Evolutionary conservation across 64 coral and sea anemone species (phyloP), one percentile per base, ranked within the genome.

Genomic region (Pocillopora verrucosa): DNA sequence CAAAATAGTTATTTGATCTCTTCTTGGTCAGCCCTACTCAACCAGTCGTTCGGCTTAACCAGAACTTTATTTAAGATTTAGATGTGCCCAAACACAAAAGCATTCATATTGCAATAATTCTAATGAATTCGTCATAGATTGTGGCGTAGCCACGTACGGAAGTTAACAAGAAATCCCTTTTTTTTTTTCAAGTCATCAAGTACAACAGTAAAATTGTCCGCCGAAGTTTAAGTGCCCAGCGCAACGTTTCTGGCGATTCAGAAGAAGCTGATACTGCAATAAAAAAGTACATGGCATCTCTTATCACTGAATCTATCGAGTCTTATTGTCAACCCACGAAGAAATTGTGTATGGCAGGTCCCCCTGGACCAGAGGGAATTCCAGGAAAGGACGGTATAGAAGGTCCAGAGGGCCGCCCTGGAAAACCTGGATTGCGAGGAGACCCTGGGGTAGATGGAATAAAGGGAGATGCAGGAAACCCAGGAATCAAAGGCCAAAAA

Each of bases 341-440:
- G 19, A 91, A 76, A 64, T 34, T 84, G 34, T 91, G 89, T 26
- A 36, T 83, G 36, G 51, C 79, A 61, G 89, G 89, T 76, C 68
- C 56, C 20, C 56, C 89, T 13, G 89, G 89, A 41, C 37, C 70
- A 51, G 72, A 62, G 63, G 84, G 84, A 19, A 67, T 67, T 20
- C 58, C 51, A 73, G 89, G 89, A 7, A 10, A 25, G 11, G 36
- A 80, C 22, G 89, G 89, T 56, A 60, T 5, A 38, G 34, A 70
- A 61, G 89, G 89, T 24, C 11, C 0, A 30, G 34, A 56, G 26
- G 88, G 88, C 41, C 7, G 0, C 41, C 41, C 41, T 51, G 41
- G 41, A 30, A 30, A 51, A 51, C 41, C 41, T 4, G 41, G 41
- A 51, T 30, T 30, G 30, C 30, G 30, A 30, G 30, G 30, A 30